Evolutionary conservation across 2,797 vertebrate genomes (phyloP).

Genomic region (Pampus argenteus): DNA sequence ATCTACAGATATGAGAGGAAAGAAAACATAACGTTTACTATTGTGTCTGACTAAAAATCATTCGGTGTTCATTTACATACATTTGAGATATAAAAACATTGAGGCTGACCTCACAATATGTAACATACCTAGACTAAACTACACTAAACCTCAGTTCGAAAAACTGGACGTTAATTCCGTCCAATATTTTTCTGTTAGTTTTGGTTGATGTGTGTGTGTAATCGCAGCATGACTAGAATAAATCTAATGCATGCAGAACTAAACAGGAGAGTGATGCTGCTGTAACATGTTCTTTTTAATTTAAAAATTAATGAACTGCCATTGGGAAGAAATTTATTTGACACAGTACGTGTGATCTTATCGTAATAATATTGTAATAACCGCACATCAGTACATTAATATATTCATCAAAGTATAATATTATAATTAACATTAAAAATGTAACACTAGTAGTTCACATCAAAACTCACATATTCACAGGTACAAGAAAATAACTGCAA

Average conservation of each 20-base stretch:
- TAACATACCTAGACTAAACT: background rate
- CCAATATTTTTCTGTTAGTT: background rate
- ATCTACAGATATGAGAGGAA: conserved; percentile 84
- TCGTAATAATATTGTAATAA: background rate
- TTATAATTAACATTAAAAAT: conserved; percentile 40
- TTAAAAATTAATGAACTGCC: conserved; percentile 43
- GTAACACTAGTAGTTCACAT: conserved; percentile 7
- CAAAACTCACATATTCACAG: conserved; percentile 14
- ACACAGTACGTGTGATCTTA: conserved; percentile 16
- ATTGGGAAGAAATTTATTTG: conserved; percentile 4
- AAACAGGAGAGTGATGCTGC: conserved; percentile 12
- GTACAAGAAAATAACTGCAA: conserved; percentile 10
- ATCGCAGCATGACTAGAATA: background rate
- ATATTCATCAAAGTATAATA: conserved; percentile 45
- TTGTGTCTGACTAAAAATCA: background rate
- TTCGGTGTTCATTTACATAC: background rate
- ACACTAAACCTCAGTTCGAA: background rate
- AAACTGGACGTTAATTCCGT: background rate
- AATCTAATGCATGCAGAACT: conserved; percentile 4
- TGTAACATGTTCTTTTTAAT: conserved; percentile 18
- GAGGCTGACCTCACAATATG: background rate
- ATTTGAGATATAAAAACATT: background rate
- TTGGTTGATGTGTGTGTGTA: background rate
- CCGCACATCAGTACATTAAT: conserved; percentile 25
- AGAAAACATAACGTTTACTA: conserved; percentile 54